Evolutionary conservation across 2,113 vertebrate genomes (phyloP).

Genomic region (Cettia cetti): DNA sequence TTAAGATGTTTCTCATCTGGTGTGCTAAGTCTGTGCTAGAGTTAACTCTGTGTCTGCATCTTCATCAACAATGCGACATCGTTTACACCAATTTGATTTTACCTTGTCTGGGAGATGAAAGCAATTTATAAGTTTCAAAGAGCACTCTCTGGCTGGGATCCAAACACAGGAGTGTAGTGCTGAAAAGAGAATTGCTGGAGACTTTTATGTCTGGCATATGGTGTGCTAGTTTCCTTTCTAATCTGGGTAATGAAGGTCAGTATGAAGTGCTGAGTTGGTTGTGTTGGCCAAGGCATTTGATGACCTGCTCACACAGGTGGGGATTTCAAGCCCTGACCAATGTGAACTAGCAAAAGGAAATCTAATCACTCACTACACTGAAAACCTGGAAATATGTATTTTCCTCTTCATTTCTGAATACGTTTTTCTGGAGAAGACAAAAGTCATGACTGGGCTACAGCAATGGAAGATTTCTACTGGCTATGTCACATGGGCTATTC

Average conservation of each 20-base stretch:
- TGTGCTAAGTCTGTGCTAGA: neutral
- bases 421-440: neutral
- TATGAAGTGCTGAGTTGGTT: slow-evolving; percentile 30
- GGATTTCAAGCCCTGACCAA: neutral
- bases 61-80: slow-evolving; percentile 53
- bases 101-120: slow-evolving; percentile 65
- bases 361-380: neutral
- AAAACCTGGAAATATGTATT: neutral
- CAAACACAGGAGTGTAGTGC: slow-evolving; percentile 44
- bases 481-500: neutral
- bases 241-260: slow-evolving; percentile 51
- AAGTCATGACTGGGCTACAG: neutral
- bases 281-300: slow-evolving; percentile 32
- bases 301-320: neutral
- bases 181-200: slow-evolving; percentile 49
- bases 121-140: slow-evolving; percentile 70
- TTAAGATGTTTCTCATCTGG: slow-evolving; percentile 32
- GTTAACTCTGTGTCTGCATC: slow-evolving; percentile 42
- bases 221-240: slow-evolving; percentile 47
- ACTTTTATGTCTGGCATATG: slow-evolving; percentile 57
- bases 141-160: slow-evolving; percentile 52
- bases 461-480: neutral
- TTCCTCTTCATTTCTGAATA: neutral
- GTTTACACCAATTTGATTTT: slow-evolving; percentile 65
- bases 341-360: neutral